Evolutionary conservation across 2,888 invertebrate species (phyloP), one percentile per base, ranked within the genome.

Genomic region (Agriopis aurantiaria): DNA sequence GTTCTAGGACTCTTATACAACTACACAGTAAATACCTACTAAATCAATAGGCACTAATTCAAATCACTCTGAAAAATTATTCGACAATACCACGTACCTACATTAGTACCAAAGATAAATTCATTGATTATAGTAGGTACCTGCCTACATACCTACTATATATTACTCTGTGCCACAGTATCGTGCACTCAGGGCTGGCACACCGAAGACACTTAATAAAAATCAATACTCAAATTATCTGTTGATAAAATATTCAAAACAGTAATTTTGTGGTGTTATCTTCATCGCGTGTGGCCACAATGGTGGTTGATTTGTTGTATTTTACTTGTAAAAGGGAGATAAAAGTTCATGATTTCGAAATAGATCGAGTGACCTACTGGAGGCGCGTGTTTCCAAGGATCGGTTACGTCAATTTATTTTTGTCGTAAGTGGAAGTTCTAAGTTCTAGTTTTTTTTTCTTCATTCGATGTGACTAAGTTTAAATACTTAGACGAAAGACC

Each of bases 161-260:
- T 33, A 33, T 23, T 33, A 33, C 3, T 4, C 33, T 33, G 33
- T 33, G 33, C 33, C 33, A 33, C 4, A 33, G 23, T 17, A 33
- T 11, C 23, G 4, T 12, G 23, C 53, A 12, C 23, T 51, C 53
- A 53, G 53, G 53, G 53, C 40, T 53, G 53, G 12, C 53, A 40
- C 56, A 10, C 41, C 14, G n/a, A 41, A n/a, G 14, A 41, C 41
- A n/a, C 23, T 23, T 45, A 10, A 58, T 23, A 33, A 12, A 23
- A 46, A 46, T 48, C 46, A 17, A 58, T 58, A 23, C n/a, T 46
- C 23, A 46, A 58, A 33, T 58, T 23, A 33, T 14, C 52, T 43
- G 49, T 45, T 60, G 52, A 60, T 70, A 63, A 74, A 76, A 72
- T 71, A 72, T 69, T 76, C 70, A 68, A 23, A 52, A 49, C 12